These are phyloP conservation scores for Leptobrachium leishanense DNA, from an alignment of 2,113 vertebrate genomes.

Conservation along the genomic window DNA sequence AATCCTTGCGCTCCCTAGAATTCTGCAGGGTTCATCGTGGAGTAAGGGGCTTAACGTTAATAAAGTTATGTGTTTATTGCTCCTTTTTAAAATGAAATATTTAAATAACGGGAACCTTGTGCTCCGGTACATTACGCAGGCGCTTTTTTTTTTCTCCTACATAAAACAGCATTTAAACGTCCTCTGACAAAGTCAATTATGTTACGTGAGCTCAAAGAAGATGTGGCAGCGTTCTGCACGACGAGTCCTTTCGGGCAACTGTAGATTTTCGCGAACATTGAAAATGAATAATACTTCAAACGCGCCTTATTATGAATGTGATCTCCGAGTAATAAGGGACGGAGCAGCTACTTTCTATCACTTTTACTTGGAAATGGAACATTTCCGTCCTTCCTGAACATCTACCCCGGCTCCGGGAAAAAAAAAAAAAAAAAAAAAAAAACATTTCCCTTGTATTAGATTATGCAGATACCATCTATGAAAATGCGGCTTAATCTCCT, in stretches of 20 bases:
- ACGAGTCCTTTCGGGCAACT: slow-evolving; percentile 38
- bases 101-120: slow-evolving; percentile 59
- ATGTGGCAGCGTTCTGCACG: slow-evolving; percentile 51
- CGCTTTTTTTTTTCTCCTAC: slow-evolving; percentile 56
- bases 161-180: slow-evolving; percentile 60
- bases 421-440: no score
- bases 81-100: slow-evolving; percentile 64
- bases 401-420: slow-evolving; percentile 61
- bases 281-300: slow-evolving; percentile 56
- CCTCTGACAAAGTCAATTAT: slow-evolving; percentile 71
- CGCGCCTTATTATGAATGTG: slow-evolving; percentile 55
- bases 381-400: slow-evolving; percentile 53
- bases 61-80: slow-evolving; percentile 55
- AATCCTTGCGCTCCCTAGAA: no score
- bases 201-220: slow-evolving; percentile 54
- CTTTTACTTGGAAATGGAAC: slow-evolving; percentile 47
- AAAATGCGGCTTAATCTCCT: slow-evolving; percentile 75
- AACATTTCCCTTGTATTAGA: slow-evolving; percentile 71
- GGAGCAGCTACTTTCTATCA: slow-evolving; percentile 50
- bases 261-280: slow-evolving; percentile 48
- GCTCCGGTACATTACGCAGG: slow-evolving; percentile 58
- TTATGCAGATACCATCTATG: slow-evolving; percentile 77
- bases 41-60: slow-evolving; percentile 51
- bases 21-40: slow-evolving; percentile 54
- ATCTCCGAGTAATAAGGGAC: slow-evolving; percentile 34